Percentiles rank a stretch among this genome's conserved stretches.
phyloP scores from a whole-genome alignment of 2,888 invertebrate genomes.

The Brachyopa scutellaris region DNA sequence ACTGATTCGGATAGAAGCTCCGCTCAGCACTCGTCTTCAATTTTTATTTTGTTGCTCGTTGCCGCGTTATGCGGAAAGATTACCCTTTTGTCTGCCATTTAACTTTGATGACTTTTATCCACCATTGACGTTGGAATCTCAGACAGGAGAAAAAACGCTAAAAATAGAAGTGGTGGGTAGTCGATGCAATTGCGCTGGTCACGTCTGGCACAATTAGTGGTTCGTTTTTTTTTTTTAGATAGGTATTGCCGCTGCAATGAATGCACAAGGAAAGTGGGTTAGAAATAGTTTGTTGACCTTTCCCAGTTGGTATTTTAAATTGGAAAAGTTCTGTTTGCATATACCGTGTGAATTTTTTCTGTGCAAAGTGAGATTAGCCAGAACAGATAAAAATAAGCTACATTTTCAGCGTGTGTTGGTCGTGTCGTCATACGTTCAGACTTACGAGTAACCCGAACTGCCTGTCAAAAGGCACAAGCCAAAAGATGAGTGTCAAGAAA shows the following conservation, averaged over 20 bases:
- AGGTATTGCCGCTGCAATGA: background rate
- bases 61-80: conserved; percentile 37
- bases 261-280: conserved; percentile 28
- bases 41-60: conserved; percentile 49
- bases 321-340: too few species aligned
- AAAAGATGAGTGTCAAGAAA: too few species aligned
- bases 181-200: conserved; percentile 32
- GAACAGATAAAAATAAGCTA: too few species aligned
- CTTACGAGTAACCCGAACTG: too few species aligned
- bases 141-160: conserved; percentile 25
- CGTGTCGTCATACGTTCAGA: too few species aligned
- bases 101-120: conserved; percentile 68
- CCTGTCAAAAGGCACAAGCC: too few species aligned
- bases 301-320: too few species aligned
- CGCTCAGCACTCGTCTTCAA: conserved; percentile 43
- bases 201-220: conserved; percentile 30
- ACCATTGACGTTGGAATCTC: conserved; percentile 45
- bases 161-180: conserved; percentile 34
- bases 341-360: too few species aligned
- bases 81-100: conserved; percentile 62
- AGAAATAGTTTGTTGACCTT: background rate
- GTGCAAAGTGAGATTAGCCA: too few species aligned
- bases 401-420: too few species aligned
- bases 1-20: conserved; percentile 32
- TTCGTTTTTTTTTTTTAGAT: too few species aligned